Base-by-base conservation (phyloP, 1,140 invertebrate species). In the Ylistrum balloti region DNA sequence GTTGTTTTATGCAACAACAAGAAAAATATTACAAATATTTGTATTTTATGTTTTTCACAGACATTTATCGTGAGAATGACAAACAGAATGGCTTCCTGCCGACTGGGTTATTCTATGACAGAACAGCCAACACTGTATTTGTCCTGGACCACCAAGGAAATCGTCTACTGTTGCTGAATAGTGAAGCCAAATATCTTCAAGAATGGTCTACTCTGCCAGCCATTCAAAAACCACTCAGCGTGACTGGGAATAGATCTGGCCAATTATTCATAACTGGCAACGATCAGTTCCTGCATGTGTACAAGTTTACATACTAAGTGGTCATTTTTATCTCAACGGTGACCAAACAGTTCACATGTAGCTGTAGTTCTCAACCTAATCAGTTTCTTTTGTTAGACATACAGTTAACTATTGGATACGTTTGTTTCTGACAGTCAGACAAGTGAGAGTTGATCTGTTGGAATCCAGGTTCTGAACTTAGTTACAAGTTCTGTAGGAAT, bases 251-350 rank as follows among this genome's bases (percentile, higher is more conserved):
- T 33, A 33, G 85, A 1, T n/a, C 89, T 11, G 74, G 33, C 15
- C 89, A 90, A 17, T 86, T 90, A 11, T 87, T 87, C n/a, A 85
- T 90, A 13, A 90, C 89, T 0, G 89, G 89, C 41, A 90, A 34
- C 87, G 89, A 90, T 32, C 89, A 90, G 11, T 90, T 85, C 20
- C 41, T 90, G 7, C 89, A 90, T 34, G 86, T 90, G 33, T 90
- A 90, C 48, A 74, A 74, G 56, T 74, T 74, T 74, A 28, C 56
- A 22, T 74, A 74, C 56, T 74, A 74, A 74, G n/a, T 74, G 22
- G 56, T 74, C 56, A n/a, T 9, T 28, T 74, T 1, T 74, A n/a
- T 74, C 5, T n/a, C 56, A n/a, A 9, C 56, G 0, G 15, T 28
- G n/a, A 74, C 45, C 20, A 22, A 2, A 56, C 56, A 74, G n/a